Percentiles rank a stretch among this genome's conserved stretches.
These are phyloP conservation scores for Ferdinandea cuprea DNA, from an alignment of 2,888 invertebrate genomes.

Conservation along the genomic window DNA sequence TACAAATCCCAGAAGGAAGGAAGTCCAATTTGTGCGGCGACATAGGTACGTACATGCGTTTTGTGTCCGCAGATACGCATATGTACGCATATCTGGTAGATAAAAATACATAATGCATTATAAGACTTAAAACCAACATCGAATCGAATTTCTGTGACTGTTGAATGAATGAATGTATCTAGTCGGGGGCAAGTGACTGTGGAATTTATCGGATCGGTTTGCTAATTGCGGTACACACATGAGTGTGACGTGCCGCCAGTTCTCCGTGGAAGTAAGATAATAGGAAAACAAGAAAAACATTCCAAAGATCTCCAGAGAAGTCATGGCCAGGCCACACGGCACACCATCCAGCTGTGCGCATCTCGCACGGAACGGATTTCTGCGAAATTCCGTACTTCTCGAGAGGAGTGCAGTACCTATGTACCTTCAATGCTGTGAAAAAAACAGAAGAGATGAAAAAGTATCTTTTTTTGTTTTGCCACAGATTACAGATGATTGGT, in stretches of 20 bases:
- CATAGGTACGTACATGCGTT: slow-evolving; percentile 49
- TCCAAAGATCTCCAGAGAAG: slow-evolving; percentile 7
- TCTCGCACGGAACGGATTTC: too few species aligned
- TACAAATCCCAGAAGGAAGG: slow-evolving; percentile 27
- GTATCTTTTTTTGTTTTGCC: slow-evolving; percentile 35
- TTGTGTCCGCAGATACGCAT: background rate
- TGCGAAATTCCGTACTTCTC: slow-evolving; percentile 49
- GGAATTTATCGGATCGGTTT: slow-evolving; percentile 64
- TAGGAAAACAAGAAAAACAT: background rate
- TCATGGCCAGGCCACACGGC: too few species aligned
- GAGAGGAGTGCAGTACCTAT: slow-evolving; percentile 6
- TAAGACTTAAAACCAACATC: slow-evolving; percentile 17
- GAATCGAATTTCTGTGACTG: slow-evolving; percentile 30
- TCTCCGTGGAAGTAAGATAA: slow-evolving; percentile 53
- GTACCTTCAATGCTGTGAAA: slow-evolving; percentile 13
- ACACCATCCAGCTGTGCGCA: too few species aligned
- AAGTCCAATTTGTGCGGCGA: slow-evolving; percentile 33
- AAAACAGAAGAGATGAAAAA: slow-evolving; percentile 22
- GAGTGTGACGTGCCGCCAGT: slow-evolving; percentile 4
- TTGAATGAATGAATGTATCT: slow-evolving; percentile 43
- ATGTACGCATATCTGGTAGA: slow-evolving; percentile 32
- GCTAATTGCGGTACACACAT: slow-evolving; percentile 66
- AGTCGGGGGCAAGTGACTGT: slow-evolving; percentile 14
- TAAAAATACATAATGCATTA: slow-evolving; percentile 24
- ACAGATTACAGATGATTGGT: slow-evolving; percentile 67